phyloP scores from a whole-genome alignment of 2,888 invertebrate genomes.

The Hofmannophila pseudospretella region DNA sequence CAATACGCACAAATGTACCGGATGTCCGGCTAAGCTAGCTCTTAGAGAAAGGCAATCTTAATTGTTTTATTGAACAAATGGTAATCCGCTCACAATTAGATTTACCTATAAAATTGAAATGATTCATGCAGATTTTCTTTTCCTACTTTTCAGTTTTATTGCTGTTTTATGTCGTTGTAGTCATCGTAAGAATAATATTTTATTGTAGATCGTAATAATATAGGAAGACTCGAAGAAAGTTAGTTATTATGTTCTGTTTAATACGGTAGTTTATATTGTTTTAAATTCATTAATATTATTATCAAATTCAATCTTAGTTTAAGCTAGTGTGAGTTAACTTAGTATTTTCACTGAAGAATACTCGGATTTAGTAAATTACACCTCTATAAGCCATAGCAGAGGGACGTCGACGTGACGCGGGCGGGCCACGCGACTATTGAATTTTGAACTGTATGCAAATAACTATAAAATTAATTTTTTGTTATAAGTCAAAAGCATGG shows the following conservation, averaged over 20 bases:
- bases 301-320: too few species aligned
- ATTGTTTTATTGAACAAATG: slow-evolving; percentile 46
- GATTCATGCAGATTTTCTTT: background rate
- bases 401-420: too few species aligned
- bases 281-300: too few species aligned
- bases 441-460: too few species aligned
- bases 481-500: too few species aligned
- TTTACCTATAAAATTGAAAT: slow-evolving; percentile 1
- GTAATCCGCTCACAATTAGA: slow-evolving; percentile 7
- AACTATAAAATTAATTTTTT: too few species aligned
- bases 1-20: slow-evolving; percentile 37
- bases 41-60: slow-evolving; percentile 44
- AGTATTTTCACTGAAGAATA: too few species aligned
- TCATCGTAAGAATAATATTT: background rate
- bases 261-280: too few species aligned
- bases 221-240: background rate
- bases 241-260: background rate
- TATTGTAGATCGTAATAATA: background rate
- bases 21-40: slow-evolving; percentile 51
- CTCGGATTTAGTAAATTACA: too few species aligned
- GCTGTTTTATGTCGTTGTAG: background rate
- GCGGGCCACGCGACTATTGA: too few species aligned
- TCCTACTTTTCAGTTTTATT: slow-evolving; percentile 1
- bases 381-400: too few species aligned
- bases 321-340: too few species aligned